phyloP scores from a whole-genome alignment of 92 coral and sea anemone species.

The Zoanthus gigantus region DNA sequence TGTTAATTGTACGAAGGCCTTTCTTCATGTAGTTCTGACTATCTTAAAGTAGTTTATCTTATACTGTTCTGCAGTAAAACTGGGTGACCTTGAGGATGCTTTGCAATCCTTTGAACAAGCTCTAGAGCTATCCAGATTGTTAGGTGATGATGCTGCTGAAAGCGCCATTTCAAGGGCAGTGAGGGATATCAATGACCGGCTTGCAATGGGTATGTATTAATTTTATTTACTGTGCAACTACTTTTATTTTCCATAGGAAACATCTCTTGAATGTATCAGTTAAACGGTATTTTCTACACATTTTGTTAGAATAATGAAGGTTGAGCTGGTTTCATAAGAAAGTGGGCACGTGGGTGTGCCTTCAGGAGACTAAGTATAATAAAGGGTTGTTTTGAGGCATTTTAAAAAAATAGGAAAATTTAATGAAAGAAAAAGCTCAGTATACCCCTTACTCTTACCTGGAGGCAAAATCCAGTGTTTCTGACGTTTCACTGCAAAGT shows the following conservation, averaged over 20 bases:
- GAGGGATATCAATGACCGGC: slow-evolving; percentile 91
- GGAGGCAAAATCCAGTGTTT: too few relatives aligned
- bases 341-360: too few relatives aligned
- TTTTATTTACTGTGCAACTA: neutral
- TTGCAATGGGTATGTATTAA: slow-evolving; percentile 78
- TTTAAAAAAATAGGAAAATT: too few relatives aligned
- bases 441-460: too few relatives aligned
- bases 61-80: slow-evolving; percentile 75
- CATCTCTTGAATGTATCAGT: neutral
- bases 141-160: slow-evolving; percentile 97
- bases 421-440: too few relatives aligned
- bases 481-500: too few relatives aligned
- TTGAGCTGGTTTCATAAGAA: too few relatives aligned
- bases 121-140: slow-evolving; percentile 85
- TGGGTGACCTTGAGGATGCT: slow-evolving; percentile 92
- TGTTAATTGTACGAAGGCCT: too few relatives aligned
- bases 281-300: neutral
- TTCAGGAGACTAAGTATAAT: too few relatives aligned
- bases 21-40: neutral
- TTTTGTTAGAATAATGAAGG: too few relatives aligned
- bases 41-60: neutral
- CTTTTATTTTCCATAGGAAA: neutral
- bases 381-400: neutral
- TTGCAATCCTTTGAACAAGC: slow-evolving; percentile 94
- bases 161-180: slow-evolving; percentile 95